Evolutionary conservation across 2,113 vertebrate genomes (phyloP), one percentile per base, ranked within the genome.

Genomic region (Orientallactaga bullata): DNA sequence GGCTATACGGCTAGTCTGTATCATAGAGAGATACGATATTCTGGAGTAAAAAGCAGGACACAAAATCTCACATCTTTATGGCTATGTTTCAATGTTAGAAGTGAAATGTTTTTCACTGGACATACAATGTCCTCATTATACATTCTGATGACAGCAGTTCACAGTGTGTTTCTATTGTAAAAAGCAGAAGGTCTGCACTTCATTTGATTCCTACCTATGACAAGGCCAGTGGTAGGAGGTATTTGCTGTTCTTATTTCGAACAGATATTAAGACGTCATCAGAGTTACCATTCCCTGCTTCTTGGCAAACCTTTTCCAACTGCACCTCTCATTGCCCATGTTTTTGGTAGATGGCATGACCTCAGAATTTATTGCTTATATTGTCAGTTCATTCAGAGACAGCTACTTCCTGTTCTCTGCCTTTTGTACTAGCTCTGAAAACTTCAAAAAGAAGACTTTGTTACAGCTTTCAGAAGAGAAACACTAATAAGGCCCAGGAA

Each of bases 71-170:
- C 23, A 37, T 86, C 76, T 78, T 82, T 23, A 55, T 66, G 47
- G 74, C 28, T 66, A 18, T n/a, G 16, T 88, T 81, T 85, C 47
- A 32, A 1, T 66, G 80, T 82, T 74, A 79, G 77, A 60, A 71
- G 78, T 66, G 82, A 77, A 71, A 47, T 72, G 80, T 69, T 93
- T 96, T 39, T 80, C 66, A 88, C 39, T 61, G n/a, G 39, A 72
- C 61, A 65, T 35, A 81, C 71, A 90, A 66, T 35, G 30, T 85
- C 32, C 55, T 51, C 83, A 73, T 74, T 92, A 94, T 92, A 4
- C 74, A 90, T 85, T 90, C 65, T 72, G 69, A 88, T 1, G 72
- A 37, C 20, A 83, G 39, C 32, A 17, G 92, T 84, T 90, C 69
- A 72, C n/a, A 85, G 58, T 85, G 92, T 68, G 32, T 37, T 88